Conservation (phyloP, 2,113 vertebrate species). For the Falcunculus frontatus region DNA sequence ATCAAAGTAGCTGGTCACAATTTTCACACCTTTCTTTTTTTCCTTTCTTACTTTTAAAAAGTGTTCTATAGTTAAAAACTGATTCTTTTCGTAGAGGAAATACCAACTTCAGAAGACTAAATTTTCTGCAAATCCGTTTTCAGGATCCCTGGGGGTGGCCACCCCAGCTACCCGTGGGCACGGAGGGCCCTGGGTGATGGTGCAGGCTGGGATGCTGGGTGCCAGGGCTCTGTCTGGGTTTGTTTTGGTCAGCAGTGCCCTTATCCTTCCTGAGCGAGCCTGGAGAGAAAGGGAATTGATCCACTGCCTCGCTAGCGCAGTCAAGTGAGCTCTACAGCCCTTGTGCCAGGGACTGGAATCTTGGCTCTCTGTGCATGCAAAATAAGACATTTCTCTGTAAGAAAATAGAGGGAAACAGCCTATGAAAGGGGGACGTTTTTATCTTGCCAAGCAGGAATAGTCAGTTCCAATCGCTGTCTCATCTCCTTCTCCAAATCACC, state of each 20-base stretch:
- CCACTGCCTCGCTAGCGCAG: not conserved
- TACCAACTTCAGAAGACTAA: not conserved
- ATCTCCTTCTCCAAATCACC: constrained; percentile 9
- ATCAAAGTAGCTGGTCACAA: not conserved
- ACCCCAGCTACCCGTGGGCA: fast-evolving
- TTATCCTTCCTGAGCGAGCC: not conserved
- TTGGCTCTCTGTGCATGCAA: constrained; percentile 12
- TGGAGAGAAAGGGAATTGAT: not conserved
- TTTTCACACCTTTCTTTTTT: not conserved
- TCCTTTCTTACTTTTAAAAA: not conserved
- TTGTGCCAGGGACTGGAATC: not conserved
- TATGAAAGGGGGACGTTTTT: constrained; percentile 44
- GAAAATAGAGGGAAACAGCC: constrained; percentile 17
- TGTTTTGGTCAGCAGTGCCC: not conserved
- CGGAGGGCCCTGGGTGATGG: not conserved
- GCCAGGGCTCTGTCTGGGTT: not conserved
- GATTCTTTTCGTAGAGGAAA: not conserved
- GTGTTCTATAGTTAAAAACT: not conserved
- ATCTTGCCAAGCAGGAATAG: constrained; percentile 49
- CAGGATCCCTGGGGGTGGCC: not conserved
- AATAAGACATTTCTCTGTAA: constrained; percentile 43
- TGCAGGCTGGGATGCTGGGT: not conserved
- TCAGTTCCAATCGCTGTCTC: constrained; percentile 29
- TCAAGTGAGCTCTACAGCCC: not conserved
- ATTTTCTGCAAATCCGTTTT: not conserved